Percentiles rank a stretch among this genome's conserved stretches.
These are phyloP conservation scores for Subacronicta megacephala DNA, from an alignment of 2,888 invertebrate genomes.

Conservation along the genomic window DNA sequence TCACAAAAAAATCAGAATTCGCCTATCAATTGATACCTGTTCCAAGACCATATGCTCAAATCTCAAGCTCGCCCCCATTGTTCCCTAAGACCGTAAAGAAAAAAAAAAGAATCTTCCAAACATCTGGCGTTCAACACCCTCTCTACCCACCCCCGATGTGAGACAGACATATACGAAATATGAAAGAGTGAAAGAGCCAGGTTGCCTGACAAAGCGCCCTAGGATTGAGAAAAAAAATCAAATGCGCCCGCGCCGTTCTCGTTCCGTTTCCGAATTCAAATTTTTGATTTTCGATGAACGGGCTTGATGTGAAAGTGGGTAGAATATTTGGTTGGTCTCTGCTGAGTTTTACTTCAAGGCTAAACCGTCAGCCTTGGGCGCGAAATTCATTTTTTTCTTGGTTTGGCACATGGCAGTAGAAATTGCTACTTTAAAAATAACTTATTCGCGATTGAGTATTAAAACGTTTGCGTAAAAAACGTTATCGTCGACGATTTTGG, in stretches of 20 bases:
- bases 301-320: conserved; percentile 6
- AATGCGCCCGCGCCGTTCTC: conserved; percentile 62
- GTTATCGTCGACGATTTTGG: too few relatives aligned
- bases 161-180: conserved; percentile 25
- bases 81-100: conserved; percentile 35
- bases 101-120: conserved; percentile 56
- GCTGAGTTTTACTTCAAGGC: too few relatives aligned
- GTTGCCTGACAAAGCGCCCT: conserved; percentile 52
- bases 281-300: conserved; percentile 28
- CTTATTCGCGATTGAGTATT: too few relatives aligned
- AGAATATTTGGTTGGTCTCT: neutral
- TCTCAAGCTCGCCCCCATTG: conserved; percentile 60
- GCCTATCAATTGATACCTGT: conserved; percentile 63
- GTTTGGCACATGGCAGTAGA: too few relatives aligned
- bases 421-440: too few relatives aligned
- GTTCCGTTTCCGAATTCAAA: conserved; percentile 65
- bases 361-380: too few relatives aligned
- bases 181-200: conserved; percentile 25
- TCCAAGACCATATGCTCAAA: conserved; percentile 60
- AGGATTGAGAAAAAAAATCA: conserved; percentile 56
- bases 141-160: conserved; percentile 55
- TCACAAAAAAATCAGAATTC: conserved; percentile 48
- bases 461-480: too few relatives aligned
- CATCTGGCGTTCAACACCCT: conserved; percentile 66
- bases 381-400: too few relatives aligned